These are phyloP conservation scores for Molossus alvarezi DNA, from an alignment of 2,797 vertebrate genomes.

Conservation along the genomic window DNA sequence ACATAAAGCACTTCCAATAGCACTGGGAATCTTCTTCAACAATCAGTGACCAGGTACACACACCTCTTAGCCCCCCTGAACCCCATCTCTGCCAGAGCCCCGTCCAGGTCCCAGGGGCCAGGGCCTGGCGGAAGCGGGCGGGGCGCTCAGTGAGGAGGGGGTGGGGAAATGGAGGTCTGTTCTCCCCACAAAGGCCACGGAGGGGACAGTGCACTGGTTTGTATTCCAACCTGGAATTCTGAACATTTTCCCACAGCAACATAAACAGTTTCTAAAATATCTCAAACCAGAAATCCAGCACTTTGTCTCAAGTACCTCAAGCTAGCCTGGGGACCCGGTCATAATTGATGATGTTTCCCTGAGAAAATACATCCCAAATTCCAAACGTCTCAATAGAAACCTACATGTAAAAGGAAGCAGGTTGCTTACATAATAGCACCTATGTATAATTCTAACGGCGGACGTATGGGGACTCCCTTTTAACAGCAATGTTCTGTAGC, in stretches of 20 bases:
- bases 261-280: constrained; percentile 23
- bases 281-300: not conserved
- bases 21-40: not conserved
- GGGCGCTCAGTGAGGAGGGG: not conserved
- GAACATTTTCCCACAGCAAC: not conserved
- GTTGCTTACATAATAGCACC: not conserved
- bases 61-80: not conserved
- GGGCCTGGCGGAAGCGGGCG: not conserved
- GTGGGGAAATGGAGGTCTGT: not conserved
- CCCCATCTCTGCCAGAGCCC: not conserved
- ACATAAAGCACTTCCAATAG: not conserved
- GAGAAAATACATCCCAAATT: constrained; percentile 6
- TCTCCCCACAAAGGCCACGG: not conserved
- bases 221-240: constrained; percentile 13
- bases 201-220: not conserved
- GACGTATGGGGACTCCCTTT: not conserved
- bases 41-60: not conserved
- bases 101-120: not conserved
- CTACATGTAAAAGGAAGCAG: not conserved
- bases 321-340: not conserved
- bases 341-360: constrained; percentile 20
- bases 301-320: constrained; percentile 1
- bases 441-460: not conserved
- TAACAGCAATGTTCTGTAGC: not conserved
- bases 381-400: constrained; percentile 7